phyloP scores from a whole-genome alignment of 2,888 invertebrate species.

The Sialis lutaria region DNA sequence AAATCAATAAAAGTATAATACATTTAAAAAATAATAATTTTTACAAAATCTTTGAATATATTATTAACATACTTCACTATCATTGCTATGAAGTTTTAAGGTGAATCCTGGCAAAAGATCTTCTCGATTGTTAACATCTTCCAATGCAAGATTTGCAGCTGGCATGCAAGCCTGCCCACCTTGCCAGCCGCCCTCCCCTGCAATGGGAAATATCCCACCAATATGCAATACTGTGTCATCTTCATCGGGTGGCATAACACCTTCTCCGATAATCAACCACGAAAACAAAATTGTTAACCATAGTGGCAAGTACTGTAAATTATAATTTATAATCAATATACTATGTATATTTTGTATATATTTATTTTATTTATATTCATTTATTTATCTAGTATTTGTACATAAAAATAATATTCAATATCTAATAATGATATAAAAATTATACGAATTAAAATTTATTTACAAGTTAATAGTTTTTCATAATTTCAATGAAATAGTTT shows the following conservation, averaged over 20 bases:
- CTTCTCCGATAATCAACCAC: constrained; percentile 2
- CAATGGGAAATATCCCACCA: constrained; percentile 96
- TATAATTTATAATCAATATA: no score
- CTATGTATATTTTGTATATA: no score
- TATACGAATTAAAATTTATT: no score
- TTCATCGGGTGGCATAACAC: constrained; percentile 16
- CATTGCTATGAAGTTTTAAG: constrained; percentile 83
- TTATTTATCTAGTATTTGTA: no score
- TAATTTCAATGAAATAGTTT: no score
- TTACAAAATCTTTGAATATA: not conserved
- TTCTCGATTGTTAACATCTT: constrained; percentile 80
- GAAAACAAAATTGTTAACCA: constrained; percentile 21
- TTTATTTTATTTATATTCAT: no score
- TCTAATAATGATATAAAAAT: no score
- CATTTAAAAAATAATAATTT: not conserved
- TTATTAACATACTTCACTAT: constrained; percentile 66
- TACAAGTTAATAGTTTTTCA: no score
- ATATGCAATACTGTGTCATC: constrained; percentile 72
- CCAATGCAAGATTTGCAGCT: constrained; percentile 88
- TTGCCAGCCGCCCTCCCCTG: constrained; percentile 93
- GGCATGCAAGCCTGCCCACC: constrained; percentile 98
- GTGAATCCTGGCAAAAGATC: constrained; percentile 84
- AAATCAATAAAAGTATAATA: not conserved
- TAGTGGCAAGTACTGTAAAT: constrained; percentile 23
- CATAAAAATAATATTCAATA: no score